Evolutionary conservation across 2,113 vertebrate genomes (phyloP), one percentile per base, ranked within the genome.

Genomic region (Oreocharis arfaki): DNA sequence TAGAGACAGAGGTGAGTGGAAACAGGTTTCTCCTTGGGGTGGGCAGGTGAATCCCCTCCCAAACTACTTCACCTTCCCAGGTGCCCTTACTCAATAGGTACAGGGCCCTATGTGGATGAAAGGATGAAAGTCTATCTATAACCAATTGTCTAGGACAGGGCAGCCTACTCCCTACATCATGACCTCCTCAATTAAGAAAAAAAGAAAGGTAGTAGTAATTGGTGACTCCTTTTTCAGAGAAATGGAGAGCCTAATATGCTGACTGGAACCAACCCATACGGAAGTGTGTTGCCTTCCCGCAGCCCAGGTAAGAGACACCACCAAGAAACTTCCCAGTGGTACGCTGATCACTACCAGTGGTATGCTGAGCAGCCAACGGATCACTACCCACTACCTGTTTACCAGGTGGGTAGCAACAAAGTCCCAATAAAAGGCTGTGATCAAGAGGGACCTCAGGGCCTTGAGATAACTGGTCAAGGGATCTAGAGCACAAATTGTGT

Each of bases 121-220:
- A 46, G 39, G 46, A 46, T 53, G 4, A 6, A 59, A 46, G 46
- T 74, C 19, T 24, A 20, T 30, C 23, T n/a, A 22, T 28, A 46
- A 59, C 16, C 0, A 0, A 59, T 28, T 27, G 37, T 17, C 23
- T 59, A 67, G 8, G 16, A 52, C 39, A 74, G 23, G 8, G 28
- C 23, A 89, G 28, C 39, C 39, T 39, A 46, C 5, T 4, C 9
- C 16, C 13, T 22, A 13, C 8, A 59, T 24, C 33, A 44, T 11
- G 23, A 81, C 7, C 10, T 52, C 9, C 10, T n/a, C 16, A 68
- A 53, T n/a, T n/a, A 53, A 52, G 13, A 46, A 59, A 33, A 50
- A 52, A n/a, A 65, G 5, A 74, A 65, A 4, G 1, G 28, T 32
- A 65, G 22, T 30, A 65, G 33, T 28, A 61, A n/a, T 6, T 28